Conservation (phyloP, 1,140 invertebrate genomes). For the Magallana ariakensis region DNA sequence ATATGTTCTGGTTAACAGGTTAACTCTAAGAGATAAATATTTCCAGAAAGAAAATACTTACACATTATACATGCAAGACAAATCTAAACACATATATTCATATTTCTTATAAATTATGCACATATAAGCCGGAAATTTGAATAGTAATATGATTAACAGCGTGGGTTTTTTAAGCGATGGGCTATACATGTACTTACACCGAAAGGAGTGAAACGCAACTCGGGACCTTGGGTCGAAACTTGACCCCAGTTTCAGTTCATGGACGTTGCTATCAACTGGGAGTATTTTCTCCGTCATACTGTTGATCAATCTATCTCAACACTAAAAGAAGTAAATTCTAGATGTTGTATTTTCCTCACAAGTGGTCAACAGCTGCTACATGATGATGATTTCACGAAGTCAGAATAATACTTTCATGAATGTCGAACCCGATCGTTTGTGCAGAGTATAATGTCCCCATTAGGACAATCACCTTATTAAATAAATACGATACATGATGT, state of each 20-base stretch:
- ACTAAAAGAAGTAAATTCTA: background rate
- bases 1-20: no score
- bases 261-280: conserved; percentile 64
- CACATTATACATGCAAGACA: no score
- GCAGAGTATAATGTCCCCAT: no score
- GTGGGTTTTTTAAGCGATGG: no score
- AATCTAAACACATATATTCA: no score
- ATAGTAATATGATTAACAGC: background rate
- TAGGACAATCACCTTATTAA: no score
- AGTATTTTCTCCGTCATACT: conserved; percentile 57
- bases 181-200: conserved; percentile 69
- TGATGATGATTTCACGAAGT: background rate
- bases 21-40: no score
- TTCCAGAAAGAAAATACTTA: no score
- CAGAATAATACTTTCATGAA: background rate
- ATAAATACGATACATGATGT: no score
- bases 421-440: background rate
- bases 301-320: background rate
- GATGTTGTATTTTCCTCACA: conserved; percentile 30
- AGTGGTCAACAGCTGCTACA: background rate
- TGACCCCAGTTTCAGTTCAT: conserved; percentile 70
- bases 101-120: background rate
- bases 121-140: background rate
- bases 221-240: conserved; percentile 69
- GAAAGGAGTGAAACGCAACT: conserved; percentile 72